A percentile compares a stretch with the other conserved stretches of the same genome.
Evolutionary conservation across 2,797 vertebrate genomes (phyloP).

Genomic region (Artibeus lituratus): DNA sequence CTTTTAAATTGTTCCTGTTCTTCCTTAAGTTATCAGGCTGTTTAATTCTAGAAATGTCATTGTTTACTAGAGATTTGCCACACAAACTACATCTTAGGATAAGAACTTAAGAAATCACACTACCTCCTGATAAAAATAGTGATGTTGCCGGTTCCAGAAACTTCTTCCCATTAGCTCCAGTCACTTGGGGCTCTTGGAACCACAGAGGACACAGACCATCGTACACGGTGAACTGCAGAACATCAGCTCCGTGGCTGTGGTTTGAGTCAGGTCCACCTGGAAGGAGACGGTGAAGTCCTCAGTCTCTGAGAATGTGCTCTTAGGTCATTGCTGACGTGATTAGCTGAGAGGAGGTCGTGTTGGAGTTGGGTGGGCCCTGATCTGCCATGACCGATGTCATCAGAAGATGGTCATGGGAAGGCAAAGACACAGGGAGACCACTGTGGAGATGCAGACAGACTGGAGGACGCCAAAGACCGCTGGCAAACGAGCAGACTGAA

Average conservation of each 20-base stretch:
- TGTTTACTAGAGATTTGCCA: neutral
- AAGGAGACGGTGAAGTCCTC: neutral
- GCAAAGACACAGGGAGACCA: neutral
- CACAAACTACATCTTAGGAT: neutral
- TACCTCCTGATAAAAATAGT: neutral
- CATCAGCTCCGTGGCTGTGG: neutral
- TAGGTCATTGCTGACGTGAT: neutral
- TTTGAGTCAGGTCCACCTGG: neutral
- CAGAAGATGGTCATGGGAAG: neutral
- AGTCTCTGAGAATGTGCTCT: neutral
- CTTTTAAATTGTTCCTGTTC: neutral
- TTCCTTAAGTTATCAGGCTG: neutral
- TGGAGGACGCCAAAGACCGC: neutral
- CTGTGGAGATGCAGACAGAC: neutral
- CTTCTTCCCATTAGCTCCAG: neutral
- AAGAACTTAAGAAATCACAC: neutral
- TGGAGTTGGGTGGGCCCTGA: neutral
- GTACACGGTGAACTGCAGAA: neutral
- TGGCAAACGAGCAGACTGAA: neutral
- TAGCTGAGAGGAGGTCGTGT: neutral
- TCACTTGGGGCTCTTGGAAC: neutral
- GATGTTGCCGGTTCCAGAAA: neutral
- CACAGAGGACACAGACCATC: neutral
- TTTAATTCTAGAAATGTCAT: constrained; percentile 9
- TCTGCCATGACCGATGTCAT: neutral